These are phyloP conservation scores for Norana najaformis DNA, from an alignment of 2,888 invertebrate species.

Conservation along the genomic window DNA sequence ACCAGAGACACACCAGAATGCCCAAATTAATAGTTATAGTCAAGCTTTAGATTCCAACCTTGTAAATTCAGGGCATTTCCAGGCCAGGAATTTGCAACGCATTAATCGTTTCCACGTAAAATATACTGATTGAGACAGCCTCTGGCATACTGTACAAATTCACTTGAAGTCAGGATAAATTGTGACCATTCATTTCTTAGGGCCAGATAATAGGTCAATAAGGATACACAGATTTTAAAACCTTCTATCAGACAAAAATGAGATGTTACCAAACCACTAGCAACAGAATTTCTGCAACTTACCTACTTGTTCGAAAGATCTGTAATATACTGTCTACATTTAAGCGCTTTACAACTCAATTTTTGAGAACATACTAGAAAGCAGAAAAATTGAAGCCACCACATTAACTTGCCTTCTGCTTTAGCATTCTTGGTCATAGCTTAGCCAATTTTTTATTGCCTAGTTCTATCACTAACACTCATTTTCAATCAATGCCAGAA, in stretches of 20 bases:
- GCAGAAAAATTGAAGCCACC: conserved; percentile 7
- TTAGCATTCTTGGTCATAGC: not conserved
- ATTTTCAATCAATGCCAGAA: too few species aligned
- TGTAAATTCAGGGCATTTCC: not conserved
- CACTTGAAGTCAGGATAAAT: not conserved
- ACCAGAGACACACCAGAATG: not conserved
- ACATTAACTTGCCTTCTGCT: not conserved
- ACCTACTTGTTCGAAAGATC: not conserved
- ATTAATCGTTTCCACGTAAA: not conserved
- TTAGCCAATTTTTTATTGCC: not conserved
- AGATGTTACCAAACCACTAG: not conserved
- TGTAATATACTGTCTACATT: not conserved
- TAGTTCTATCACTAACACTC: not conserved
- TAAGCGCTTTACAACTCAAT: not conserved
- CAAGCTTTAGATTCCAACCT: not conserved
- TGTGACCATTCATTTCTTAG: not conserved
- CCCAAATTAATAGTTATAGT: not conserved
- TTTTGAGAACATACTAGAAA: not conserved
- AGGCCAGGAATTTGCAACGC: not conserved
- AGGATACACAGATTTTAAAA: not conserved
- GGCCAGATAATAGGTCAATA: not conserved
- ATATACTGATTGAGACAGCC: not conserved
- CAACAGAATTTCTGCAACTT: not conserved
- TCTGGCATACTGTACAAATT: not conserved
- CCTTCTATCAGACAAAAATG: not conserved